These are phyloP conservation scores for Adelges cooleyi DNA, from an alignment of 1,140 invertebrate species.

Conservation along the genomic window DNA sequence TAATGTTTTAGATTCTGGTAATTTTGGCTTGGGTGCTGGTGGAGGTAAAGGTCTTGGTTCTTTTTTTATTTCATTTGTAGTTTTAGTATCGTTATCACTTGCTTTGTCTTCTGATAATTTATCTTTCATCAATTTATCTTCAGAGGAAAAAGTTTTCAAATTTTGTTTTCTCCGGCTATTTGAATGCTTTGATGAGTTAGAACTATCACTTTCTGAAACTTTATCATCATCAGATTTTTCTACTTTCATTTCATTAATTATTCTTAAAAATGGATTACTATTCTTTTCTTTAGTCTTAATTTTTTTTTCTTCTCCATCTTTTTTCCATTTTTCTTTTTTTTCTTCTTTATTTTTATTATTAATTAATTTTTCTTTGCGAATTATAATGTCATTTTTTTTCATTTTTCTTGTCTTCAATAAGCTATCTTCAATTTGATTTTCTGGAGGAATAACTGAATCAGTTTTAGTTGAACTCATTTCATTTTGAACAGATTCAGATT, in stretches of 20 bases:
- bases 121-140: neutral
- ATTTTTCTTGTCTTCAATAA: neutral
- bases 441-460: slow-evolving; percentile 3
- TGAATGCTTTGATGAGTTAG: neutral
- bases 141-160: slow-evolving; percentile 11
- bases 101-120: slow-evolving; percentile 7
- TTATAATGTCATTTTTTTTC: neutral
- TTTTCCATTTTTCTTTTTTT: slow-evolving; percentile 28
- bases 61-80: slow-evolving; percentile 1
- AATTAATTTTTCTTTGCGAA: slow-evolving; percentile 1
- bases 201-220: neutral
- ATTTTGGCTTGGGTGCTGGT: slow-evolving; percentile 7
- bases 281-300: slow-evolving; percentile 56
- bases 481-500: neutral
- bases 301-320: slow-evolving; percentile 46
- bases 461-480: neutral
- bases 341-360: slow-evolving; percentile 5
- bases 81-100: neutral
- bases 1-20: slow-evolving; percentile 17
- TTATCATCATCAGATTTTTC: slow-evolving; percentile 24
- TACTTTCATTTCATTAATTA: slow-evolving; percentile 44
- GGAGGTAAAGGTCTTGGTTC: slow-evolving; percentile 12
- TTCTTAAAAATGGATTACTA: slow-evolving; percentile 43
- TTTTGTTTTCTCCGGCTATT: slow-evolving; percentile 15
- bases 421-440: neutral